Evolutionary conservation across 2,797 vertebrate species (phyloP), one percentile per base, ranked within the genome.

Genomic region (Huso huso): DNA sequence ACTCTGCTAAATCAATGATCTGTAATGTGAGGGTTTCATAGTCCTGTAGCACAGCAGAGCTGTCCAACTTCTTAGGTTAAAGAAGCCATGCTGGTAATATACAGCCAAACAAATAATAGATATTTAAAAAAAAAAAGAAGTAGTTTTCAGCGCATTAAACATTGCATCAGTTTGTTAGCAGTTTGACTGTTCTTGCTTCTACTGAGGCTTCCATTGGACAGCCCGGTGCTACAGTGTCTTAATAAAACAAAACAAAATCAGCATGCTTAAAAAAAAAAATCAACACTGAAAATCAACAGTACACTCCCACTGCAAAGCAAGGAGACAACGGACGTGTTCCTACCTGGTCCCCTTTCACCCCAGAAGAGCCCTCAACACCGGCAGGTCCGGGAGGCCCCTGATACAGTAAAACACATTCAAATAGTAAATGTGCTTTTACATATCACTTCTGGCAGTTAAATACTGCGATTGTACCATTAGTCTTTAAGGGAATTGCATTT

Each of bases 281-380:
- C n/a, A n/a, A n/a, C n/a, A n/a, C n/a, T n/a, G n/a, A n/a, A n/a
- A n/a, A 23, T 48, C 23, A 60, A 13, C 12, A 48, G 13, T 48
- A 49, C 2, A 8, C 51, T 75, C 81, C 71, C 23, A 37, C 23
- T 37, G 23, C 23, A 37, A 37, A 37, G 23, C 23, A 37, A 37
- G 23, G 23, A 37, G 23, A 37, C 23, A 3, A 37, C 4, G 23
- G 23, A 0, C 49, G n/a, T 9, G 61, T 53, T 78, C 83, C 0
- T 10, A 96, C 94, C 90, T 89, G 91, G 66, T 93, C 82, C 61
- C 93, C 94, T 77, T 94, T 95, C 48, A 6, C 70, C 18, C 93
- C 94, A 0, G 48, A 49, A 60, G 71, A 79, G 0, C 93, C 93
- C 67, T 93, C 89, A 0, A 62, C 69, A 71, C 93, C 93, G 0